Evolutionary conservation across 2,888 invertebrate genomes (phyloP), one percentile per base, ranked within the genome.

Genomic region (Drosophila sordidapex): DNA sequence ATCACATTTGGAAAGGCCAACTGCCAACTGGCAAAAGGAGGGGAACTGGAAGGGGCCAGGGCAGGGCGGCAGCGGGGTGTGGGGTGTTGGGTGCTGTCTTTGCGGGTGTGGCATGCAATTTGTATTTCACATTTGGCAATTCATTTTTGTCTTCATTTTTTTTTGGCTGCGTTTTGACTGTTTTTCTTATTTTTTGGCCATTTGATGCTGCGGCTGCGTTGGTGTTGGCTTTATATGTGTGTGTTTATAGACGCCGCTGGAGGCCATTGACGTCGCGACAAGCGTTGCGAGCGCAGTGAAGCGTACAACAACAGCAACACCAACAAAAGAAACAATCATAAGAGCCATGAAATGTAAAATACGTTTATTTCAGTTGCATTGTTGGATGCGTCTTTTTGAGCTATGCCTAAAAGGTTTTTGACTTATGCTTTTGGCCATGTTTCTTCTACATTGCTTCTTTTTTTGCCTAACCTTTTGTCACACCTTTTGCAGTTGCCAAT

Each of bases 121-220:
- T 86, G 81, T 83, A 78, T 83, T 84, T 68, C 74, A 60, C 73
- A 84, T 87, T 89, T 78, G 87, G 76, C 89, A 89, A 86, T 82
- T 87, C 76, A 85, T 35, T 56, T 51, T 31, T 51, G 49, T 51
- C 27, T 33, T 61, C 29, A 53, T 72, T 46, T 66, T 60, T 60
- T 53, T 54, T 62, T 38, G 56, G 70, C 70, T 51, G 68, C 75
- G 76, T 76, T 74, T 68, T 72, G 76, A 67, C 70, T 60, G n/a
- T 27, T 43, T 67, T 64, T 33, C 15, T 18, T 52, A 27, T 18
- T 21, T 79, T 64, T 64, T 65, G 70, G 74, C 81, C 54, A 81
- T 73, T 81, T 70, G 82, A 79, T 81, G 78, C 70, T 67, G 66
- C 65, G 48, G 40, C 58, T 53, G 68, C 70, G 68, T 67, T 69